These are phyloP conservation scores for Octopus bimaculoides DNA, from an alignment of 1,140 invertebrate genomes.

Conservation along the genomic window DNA sequence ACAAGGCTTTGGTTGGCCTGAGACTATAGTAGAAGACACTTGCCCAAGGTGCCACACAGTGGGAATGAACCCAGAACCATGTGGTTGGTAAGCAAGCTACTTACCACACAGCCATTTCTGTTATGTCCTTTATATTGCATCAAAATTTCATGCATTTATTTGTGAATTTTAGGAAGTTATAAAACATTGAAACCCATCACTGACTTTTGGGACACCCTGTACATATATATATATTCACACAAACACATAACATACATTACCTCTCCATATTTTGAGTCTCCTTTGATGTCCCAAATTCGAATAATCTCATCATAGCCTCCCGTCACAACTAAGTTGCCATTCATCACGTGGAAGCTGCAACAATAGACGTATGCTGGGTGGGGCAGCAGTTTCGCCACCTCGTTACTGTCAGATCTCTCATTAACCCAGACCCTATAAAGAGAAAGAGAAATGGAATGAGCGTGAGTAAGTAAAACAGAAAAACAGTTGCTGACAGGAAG, in stretches of 20 bases:
- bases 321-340: slow-evolving; percentile 59
- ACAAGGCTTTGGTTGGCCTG: too few relatives aligned
- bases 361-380: slow-evolving; percentile 70
- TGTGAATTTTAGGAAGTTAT: too few relatives aligned
- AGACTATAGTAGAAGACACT: too few relatives aligned
- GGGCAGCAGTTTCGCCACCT: slow-evolving; percentile 60
- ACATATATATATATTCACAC: background rate
- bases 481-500: background rate
- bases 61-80: too few relatives aligned
- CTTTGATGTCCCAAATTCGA: slow-evolving; percentile 62
- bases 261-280: too few relatives aligned
- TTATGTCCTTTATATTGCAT: too few relatives aligned
- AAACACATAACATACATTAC: background rate
- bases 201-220: too few relatives aligned
- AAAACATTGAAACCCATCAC: too few relatives aligned
- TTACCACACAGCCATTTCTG: too few relatives aligned
- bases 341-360: slow-evolving; percentile 61
- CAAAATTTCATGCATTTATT: too few relatives aligned
- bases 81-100: too few relatives aligned
- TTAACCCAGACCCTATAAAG: slow-evolving; percentile 62
- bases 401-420: slow-evolving; percentile 52
- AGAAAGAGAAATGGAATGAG: slow-evolving; percentile 10
- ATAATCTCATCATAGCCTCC: slow-evolving; percentile 67
- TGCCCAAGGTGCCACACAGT: too few relatives aligned
- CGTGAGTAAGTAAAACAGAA: background rate